Conservation (phyloP, 2,888 invertebrate species). For the Heliconius ethilla region DNA sequence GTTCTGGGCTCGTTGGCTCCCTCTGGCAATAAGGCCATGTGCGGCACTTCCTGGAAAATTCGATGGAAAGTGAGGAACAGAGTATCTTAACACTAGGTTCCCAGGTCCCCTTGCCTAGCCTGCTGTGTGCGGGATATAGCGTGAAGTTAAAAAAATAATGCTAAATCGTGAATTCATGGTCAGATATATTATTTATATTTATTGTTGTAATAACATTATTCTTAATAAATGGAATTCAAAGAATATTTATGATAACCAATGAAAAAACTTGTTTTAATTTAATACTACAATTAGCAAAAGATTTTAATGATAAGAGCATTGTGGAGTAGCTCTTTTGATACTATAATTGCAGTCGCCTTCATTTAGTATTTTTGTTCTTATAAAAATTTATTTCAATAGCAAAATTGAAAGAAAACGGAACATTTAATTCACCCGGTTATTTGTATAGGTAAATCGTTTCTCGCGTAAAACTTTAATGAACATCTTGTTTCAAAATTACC, state of each 20-base stretch:
- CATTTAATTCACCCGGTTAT: not conserved
- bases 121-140: not conserved
- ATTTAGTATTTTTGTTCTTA: constrained; percentile 19
- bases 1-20: too few relatives aligned
- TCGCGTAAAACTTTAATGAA: constrained; percentile 20
- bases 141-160: not conserved
- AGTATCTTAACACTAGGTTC: too few relatives aligned
- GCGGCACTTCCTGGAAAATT: too few relatives aligned
- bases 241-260: not conserved
- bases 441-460: constrained; percentile 10
- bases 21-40: too few relatives aligned
- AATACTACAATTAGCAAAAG: not conserved
- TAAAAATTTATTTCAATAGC: constrained; percentile 4
- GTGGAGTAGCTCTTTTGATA: constrained; percentile 21
- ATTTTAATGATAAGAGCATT: not conserved
- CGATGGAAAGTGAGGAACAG: too few relatives aligned
- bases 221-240: not conserved
- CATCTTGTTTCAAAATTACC: not conserved
- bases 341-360: constrained; percentile 20
- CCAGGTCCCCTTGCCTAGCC: not conserved
- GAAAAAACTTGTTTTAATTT: not conserved
- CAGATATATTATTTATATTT: not conserved
- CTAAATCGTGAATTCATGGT: not conserved
- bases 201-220: not conserved
- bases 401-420: constrained; percentile 15